Base-by-base conservation (phyloP, 2,888 invertebrate genomes). In the Ochropleura leucogaster region DNA sequence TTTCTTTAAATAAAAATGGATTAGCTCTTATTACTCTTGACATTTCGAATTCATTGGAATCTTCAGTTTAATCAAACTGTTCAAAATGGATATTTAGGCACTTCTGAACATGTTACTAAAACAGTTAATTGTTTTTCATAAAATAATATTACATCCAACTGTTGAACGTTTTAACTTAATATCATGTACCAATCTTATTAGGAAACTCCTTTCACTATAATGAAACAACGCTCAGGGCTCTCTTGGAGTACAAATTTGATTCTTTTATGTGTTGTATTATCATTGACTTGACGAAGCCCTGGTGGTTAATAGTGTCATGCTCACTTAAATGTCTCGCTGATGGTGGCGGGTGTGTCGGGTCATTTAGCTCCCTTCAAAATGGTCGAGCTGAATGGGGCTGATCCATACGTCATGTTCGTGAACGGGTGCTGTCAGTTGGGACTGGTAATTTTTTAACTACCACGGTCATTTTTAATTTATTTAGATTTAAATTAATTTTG, bases 121-220 rank as follows among this genome's bases (percentile, higher is more conserved):
- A 44, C 16, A n/a, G 14, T 30, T 30, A 30, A 30, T 30, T n/a
- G 5, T 5, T 16, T 30, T 10, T 49, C 0, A 64, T 49, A 30
- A n/a, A 66, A 20, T 47, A 42, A n/a, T 6, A 14, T 14, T n/a
- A 8, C 14, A 3, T 16, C 16, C 44, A n/a, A 30, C 20, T 53
- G 14, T 42, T 18, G 9, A 9, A 51, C n/a, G n/a, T 9, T n/a
- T 9, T n/a, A n/a, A 51, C 18, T 51, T 49, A 55, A 55, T 6
- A 20, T 66, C 9, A 46, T 53, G 9, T 46, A 18, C 66, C 18
- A 20, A 59, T 59, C 14, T 14, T n/a, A 74, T 74, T 76, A 76
- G 20, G 40, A 46, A 74, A 75, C 4, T 59, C 66, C 57, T 66
- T 74, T 77, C 51, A 59, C 77, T 40, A 8, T 53, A 8, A 51